Base-by-base conservation (phyloP, 2,888 invertebrate genomes). In the Spodoptera exigua region DNA sequence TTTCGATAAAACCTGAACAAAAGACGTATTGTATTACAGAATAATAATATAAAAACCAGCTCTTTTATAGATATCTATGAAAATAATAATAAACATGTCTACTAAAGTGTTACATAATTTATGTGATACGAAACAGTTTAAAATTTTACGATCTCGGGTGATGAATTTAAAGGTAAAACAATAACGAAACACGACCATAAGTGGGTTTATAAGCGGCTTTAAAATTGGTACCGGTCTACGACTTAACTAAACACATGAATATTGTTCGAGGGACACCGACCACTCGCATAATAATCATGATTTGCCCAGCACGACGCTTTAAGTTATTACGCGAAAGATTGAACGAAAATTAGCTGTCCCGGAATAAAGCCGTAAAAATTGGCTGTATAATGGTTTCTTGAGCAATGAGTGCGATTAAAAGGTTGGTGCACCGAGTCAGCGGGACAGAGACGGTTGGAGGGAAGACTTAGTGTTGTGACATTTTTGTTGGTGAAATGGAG, bases 271-370 rank as follows among this genome's bases (percentile, higher is more conserved):
- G 79, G 79, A 84, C 79, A 80, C 81, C 74, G 79, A 76, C 82
- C 77, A 79, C 80, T 82, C 86, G 87, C 83, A 86, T 88, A 86
- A 86, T 88, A 87, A 90, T 86, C 87, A 84, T 88, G 89, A 85
- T 85, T 83, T 78, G 86, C 89, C 76, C 90, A 90, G 91, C 90
- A 90, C 86, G 90, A 88, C 85, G 79, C 85, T 85, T 79, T 82
- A 87, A 89, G 75, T 89, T 87, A 89, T 84, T 82, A 87, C 85
- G 85, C 85, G 83, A 87, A 86, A 86, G 86, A 87, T 84, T 85
- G 83, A 85, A 89, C 82, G 77, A 86, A 89, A 87, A 88, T 89
- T 87, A 84, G 82, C 79, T 86, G 85, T 84, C 81, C 76, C 70
- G 70, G 77, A 81, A 84, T 86, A 76, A 82, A 84, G 79, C 81